These are phyloP conservation scores for Sarcophaga peregrina DNA, from an alignment of 1,140 invertebrate species.

Conservation along the genomic window DNA sequence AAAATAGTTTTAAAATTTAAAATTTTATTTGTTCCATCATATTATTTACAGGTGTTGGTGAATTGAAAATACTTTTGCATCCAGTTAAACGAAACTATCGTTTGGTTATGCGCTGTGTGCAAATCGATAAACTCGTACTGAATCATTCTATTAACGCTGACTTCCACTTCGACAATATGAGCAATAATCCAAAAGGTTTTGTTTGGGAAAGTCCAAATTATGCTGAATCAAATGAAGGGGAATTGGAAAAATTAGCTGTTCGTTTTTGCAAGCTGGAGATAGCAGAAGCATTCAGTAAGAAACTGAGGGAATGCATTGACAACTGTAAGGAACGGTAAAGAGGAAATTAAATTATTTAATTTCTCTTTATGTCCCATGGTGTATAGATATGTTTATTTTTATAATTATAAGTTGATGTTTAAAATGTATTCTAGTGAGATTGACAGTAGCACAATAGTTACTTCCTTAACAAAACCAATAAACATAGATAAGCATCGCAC, in stretches of 20 bases:
- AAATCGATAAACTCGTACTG: constrained; percentile 83
- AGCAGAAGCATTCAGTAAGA: constrained; percentile 73
- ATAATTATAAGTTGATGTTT: too few species aligned
- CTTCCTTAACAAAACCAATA: too few species aligned
- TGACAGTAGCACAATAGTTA: too few species aligned
- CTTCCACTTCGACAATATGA: constrained; percentile 73
- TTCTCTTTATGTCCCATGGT: too few species aligned
- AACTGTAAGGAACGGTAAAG: constrained; percentile 5
- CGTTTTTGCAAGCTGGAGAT: constrained; percentile 77
- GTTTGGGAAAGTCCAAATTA: constrained; percentile 85
- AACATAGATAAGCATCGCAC: too few species aligned
- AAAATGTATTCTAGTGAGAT: too few species aligned
- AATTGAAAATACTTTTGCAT: constrained; percentile 84
- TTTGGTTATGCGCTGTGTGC: constrained; percentile 84
- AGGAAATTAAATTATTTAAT: neutral
- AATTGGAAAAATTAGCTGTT: constrained; percentile 79
- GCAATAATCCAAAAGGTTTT: constrained; percentile 77
- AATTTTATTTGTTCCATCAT: neutral
- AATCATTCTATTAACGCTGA: constrained; percentile 77
- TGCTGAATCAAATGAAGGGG: constrained; percentile 68
- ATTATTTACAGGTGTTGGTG: constrained; percentile 69
- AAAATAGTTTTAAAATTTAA: constrained; percentile 44
- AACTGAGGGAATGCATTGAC: constrained; percentile 67
- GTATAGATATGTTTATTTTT: too few species aligned
- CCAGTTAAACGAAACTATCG: constrained; percentile 76